phyloP scores from a whole-genome alignment of 2,113 vertebrate species.

The Zosterops pallidus region DNA sequence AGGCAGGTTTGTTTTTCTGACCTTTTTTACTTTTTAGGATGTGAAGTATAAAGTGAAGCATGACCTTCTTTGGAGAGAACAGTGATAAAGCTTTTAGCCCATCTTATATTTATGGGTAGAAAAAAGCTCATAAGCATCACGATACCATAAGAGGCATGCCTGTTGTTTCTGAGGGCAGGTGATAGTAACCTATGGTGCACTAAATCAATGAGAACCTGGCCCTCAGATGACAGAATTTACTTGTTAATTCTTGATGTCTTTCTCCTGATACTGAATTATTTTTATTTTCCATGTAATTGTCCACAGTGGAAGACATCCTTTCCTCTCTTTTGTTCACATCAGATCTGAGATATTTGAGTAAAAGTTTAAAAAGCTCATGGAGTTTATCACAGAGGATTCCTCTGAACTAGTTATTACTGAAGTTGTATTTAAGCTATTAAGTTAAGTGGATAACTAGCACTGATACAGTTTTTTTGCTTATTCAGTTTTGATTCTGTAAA shows the following conservation, averaged over 20 bases:
- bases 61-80: neutral
- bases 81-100: neutral
- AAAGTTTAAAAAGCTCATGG: neutral
- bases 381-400: neutral
- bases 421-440: neutral
- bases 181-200: fast-evolving
- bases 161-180: neutral
- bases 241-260: neutral
- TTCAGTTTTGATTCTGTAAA: neutral
- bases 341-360: neutral
- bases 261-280: neutral
- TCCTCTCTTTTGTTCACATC: neutral
- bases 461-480: neutral
- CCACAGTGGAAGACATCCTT: neutral
- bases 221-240: neutral
- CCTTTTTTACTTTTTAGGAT: neutral
- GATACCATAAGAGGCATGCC: neutral
- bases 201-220: neutral
- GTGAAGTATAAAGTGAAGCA: neutral
- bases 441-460: neutral
- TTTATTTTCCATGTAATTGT: neutral
- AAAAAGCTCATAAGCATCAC: neutral
- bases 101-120: neutral
- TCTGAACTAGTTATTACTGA: neutral
- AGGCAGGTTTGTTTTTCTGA: neutral